Percentiles rank a stretch among this genome's conserved stretches.
These are phyloP conservation scores for Mesembrinibis cayennensis DNA, from an alignment of 2,113 vertebrate species.

Conservation along the genomic window DNA sequence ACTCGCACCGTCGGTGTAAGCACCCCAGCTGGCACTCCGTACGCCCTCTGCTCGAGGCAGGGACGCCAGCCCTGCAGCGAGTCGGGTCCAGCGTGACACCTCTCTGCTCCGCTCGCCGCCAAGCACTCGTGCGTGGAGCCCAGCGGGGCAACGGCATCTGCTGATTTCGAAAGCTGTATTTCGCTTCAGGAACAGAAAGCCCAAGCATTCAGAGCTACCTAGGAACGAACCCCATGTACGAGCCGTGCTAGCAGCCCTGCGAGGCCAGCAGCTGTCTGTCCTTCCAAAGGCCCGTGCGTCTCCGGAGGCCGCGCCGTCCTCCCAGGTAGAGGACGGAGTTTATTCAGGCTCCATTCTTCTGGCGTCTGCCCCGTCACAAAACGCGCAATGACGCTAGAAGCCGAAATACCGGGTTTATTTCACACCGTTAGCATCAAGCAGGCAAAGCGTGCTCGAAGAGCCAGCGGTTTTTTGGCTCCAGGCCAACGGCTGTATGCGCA, in stretches of 20 bases:
- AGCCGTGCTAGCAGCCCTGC: background rate
- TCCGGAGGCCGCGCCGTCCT: background rate
- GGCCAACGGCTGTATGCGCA: rapidly evolving
- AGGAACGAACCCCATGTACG: background rate
- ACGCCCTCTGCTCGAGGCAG: background rate
- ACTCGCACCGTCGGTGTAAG: too few species aligned
- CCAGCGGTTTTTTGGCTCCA: too few species aligned
- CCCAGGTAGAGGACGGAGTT: too few species aligned
- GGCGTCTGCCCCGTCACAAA: background rate
- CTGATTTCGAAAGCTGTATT: background rate
- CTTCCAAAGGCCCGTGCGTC: rapidly evolving
- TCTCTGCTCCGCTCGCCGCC: rapidly evolving
- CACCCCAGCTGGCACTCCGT: background rate
- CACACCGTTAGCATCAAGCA: too few species aligned
- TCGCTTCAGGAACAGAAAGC: background rate
- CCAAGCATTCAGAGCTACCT: background rate
- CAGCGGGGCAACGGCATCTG: background rate
- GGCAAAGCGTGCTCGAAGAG: background rate
- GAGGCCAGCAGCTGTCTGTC: background rate
- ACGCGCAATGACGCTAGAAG: background rate
- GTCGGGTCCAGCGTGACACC: background rate
- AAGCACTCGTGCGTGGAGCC: background rate
- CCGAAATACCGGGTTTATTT: background rate
- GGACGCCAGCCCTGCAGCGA: background rate
- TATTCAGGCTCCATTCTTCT: background rate